These are phyloP conservation scores for Listronotus bonariensis DNA, from an alignment of 1,140 invertebrate genomes.

Conservation along the genomic window DNA sequence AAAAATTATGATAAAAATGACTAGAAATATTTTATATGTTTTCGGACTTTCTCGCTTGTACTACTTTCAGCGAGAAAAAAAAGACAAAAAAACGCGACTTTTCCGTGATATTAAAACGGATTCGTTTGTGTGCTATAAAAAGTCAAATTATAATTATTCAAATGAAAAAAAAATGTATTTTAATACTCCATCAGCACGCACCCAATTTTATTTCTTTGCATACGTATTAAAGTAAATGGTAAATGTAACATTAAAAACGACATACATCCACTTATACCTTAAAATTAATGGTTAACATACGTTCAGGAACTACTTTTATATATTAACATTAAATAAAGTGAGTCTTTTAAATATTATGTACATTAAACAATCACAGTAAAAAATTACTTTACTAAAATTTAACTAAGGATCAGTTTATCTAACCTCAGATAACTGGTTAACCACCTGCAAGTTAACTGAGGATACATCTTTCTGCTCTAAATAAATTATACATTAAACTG, in stretches of 20 bases:
- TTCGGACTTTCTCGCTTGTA: too few species aligned
- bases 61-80: too few species aligned
- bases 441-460: not conserved
- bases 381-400: constrained; percentile 41
- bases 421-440: constrained; percentile 19
- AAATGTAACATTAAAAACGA: constrained; percentile 34
- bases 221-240: constrained; percentile 24
- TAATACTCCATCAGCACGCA: constrained; percentile 7
- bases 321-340: constrained; percentile 45
- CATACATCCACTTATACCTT: constrained; percentile 43
- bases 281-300: constrained; percentile 51
- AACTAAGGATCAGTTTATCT: constrained; percentile 17
- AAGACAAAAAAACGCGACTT: too few species aligned
- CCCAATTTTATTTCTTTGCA: constrained; percentile 19
- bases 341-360: constrained; percentile 48
- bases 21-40: constrained; percentile 17
- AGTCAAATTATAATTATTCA: too few species aligned
- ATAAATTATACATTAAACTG: constrained; percentile 25
- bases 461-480: constrained; percentile 10
- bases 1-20: constrained; percentile 16
- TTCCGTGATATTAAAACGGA: too few species aligned
- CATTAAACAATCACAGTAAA: constrained; percentile 53
- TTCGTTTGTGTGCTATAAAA: too few species aligned
- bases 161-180: not conserved
- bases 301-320: constrained; percentile 50